Conservation (phyloP, 2,113 vertebrate species). For the Chiloscyllium plagiosum region DNA sequence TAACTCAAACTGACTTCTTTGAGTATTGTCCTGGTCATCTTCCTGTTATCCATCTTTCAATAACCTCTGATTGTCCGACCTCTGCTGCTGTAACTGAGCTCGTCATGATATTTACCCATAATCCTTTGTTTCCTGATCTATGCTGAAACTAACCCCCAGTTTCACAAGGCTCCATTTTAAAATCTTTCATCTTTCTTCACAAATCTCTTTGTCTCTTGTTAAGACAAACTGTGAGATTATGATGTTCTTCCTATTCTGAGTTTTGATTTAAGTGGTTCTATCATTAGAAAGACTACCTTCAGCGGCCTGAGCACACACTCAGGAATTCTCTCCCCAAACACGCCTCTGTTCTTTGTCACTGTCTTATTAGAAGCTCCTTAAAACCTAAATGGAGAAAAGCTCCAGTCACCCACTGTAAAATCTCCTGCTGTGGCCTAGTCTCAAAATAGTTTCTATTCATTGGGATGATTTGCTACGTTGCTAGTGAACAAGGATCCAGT, state of each 20-base stretch:
- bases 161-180: not conserved
- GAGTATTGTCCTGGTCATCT: not conserved
- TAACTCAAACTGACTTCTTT: not conserved
- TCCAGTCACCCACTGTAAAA: not conserved
- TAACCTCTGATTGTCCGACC: not conserved
- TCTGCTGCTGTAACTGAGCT: not conserved
- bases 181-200: not conserved
- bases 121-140: too few relatives aligned
- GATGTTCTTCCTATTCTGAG: not conserved
- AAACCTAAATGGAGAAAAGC: not conserved
- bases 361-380: not conserved
- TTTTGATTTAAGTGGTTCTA: not conserved
- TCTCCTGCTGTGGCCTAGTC: not conserved
- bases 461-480: not conserved
- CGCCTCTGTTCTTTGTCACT: not conserved
- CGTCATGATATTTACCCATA: not conserved
- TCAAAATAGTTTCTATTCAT: not conserved
- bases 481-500: too few relatives aligned
- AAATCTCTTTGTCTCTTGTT: not conserved
- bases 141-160: not conserved
- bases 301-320: not conserved
- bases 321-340: not conserved
- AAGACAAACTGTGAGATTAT: not conserved
- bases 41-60: not conserved
- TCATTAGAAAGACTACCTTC: not conserved